Evolutionary conservation across 2,888 invertebrate genomes (phyloP).

Genomic region (Lasioglossum pauxillum): DNA sequence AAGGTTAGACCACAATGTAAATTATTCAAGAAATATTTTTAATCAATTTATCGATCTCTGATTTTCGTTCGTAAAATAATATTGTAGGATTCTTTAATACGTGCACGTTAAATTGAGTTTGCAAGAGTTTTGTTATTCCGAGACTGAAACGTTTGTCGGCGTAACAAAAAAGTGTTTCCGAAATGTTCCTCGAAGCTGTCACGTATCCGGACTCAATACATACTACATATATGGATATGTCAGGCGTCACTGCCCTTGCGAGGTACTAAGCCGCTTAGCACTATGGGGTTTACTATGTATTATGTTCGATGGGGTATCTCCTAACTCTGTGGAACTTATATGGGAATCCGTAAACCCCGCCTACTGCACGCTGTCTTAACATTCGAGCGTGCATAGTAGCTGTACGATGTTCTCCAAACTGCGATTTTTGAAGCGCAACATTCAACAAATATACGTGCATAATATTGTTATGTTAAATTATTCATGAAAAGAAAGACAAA

Average conservation of each 20-base stretch:
- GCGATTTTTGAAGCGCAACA: neutral
- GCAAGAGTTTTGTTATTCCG: neutral
- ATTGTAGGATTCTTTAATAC: neutral
- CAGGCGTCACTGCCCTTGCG: slow-evolving; percentile 83
- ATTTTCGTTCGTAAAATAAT: neutral
- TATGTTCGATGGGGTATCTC: slow-evolving; percentile 81
- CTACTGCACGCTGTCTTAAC: slow-evolving; percentile 76
- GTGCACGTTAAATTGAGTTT: neutral
- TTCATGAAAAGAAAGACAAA: neutral
- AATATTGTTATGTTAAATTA: neutral
- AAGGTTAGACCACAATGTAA: neutral
- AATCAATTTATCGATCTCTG: neutral
- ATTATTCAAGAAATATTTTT: neutral
- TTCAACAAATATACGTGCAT: neutral
- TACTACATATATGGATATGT: slow-evolving; percentile 76
- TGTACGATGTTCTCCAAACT: slow-evolving; percentile 55
- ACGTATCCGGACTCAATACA: slow-evolving; percentile 48
- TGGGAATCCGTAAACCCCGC: slow-evolving; percentile 71
- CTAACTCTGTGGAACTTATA: slow-evolving; percentile 79
- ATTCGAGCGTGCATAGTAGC: slow-evolving; percentile 71
- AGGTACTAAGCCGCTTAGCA: slow-evolving; percentile 84
- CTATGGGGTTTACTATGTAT: slow-evolving; percentile 82
- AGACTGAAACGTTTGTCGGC: neutral
- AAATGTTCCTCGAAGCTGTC: slow-evolving; percentile 27
- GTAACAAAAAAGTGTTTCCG: neutral